phyloP scores from a whole-genome alignment of 2,113 vertebrate species.

The Balaenoptera acutorostrata region DNA sequence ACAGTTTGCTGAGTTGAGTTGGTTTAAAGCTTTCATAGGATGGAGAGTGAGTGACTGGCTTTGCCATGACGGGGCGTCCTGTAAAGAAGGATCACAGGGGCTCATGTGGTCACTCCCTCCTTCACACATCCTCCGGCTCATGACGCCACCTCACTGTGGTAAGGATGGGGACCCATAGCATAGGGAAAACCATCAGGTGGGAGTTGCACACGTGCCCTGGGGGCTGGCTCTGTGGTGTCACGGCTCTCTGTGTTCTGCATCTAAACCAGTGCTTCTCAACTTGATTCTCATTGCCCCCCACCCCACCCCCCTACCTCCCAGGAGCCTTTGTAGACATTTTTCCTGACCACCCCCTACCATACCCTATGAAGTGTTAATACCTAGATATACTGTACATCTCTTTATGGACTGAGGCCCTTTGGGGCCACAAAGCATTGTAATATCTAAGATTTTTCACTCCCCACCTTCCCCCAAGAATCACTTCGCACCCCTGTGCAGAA shows the following conservation, averaged over 20 bases:
- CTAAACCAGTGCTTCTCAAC: background rate
- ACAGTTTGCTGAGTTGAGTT: background rate
- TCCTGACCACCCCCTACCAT: background rate
- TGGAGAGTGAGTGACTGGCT: background rate
- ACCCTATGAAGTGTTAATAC: background rate
- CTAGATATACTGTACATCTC: background rate
- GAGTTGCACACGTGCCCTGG: background rate
- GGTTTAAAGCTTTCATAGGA: background rate
- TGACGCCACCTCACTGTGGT: accelerated
- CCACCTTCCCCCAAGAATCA: background rate
- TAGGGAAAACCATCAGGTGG: background rate
- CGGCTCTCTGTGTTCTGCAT: background rate
- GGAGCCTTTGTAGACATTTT: background rate
- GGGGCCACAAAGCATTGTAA: background rate
- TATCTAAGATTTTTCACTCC: background rate
- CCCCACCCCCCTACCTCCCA: background rate
- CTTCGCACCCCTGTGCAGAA: background rate
- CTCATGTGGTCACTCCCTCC: accelerated
- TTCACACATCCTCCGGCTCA: background rate
- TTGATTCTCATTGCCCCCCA: background rate
- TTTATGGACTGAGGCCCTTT: background rate
- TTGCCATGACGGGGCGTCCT: background rate
- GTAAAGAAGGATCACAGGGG: background rate
- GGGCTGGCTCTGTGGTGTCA: background rate
- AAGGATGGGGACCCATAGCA: accelerated